phyloP scores from a whole-genome alignment of 1,140 invertebrate genomes.

The Scaptomyza montana region DNA sequence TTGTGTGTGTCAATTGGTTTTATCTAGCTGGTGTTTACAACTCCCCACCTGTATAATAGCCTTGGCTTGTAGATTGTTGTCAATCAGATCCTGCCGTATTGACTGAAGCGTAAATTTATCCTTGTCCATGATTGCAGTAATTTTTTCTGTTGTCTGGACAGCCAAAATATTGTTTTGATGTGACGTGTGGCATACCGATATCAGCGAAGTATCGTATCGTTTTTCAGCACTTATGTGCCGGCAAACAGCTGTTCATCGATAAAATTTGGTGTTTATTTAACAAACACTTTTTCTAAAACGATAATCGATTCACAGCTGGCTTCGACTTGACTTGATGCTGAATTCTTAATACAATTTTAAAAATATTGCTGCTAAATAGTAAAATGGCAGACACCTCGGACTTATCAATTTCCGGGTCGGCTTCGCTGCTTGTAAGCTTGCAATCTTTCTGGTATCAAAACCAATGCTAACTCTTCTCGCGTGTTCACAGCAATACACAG shows the following conservation, averaged over 20 bases:
- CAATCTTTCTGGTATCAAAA: no score
- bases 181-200: constrained; percentile 45
- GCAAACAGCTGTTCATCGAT: constrained; percentile 13
- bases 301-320: background rate
- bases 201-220: background rate
- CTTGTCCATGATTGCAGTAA: constrained; percentile 59
- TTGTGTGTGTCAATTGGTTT: background rate
- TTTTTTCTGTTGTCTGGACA: constrained; percentile 8
- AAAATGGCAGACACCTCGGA: background rate
- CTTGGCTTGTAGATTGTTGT: constrained; percentile 89
- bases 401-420: no score
- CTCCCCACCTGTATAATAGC: constrained; percentile 90
- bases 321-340: background rate
- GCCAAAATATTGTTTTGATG: constrained; percentile 39
- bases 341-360: background rate
- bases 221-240: constrained; percentile 3
- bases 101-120: constrained; percentile 73
- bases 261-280: no score
- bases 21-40: background rate
- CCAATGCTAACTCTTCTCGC: no score
- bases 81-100: constrained; percentile 87
- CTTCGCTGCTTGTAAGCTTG: no score
- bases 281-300: background rate
- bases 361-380: background rate
- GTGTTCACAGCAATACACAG: no score